These are phyloP conservation scores for Micromussa lordhowensis DNA, from an alignment of 92 coral and sea anemone species.

Conservation along the genomic window DNA sequence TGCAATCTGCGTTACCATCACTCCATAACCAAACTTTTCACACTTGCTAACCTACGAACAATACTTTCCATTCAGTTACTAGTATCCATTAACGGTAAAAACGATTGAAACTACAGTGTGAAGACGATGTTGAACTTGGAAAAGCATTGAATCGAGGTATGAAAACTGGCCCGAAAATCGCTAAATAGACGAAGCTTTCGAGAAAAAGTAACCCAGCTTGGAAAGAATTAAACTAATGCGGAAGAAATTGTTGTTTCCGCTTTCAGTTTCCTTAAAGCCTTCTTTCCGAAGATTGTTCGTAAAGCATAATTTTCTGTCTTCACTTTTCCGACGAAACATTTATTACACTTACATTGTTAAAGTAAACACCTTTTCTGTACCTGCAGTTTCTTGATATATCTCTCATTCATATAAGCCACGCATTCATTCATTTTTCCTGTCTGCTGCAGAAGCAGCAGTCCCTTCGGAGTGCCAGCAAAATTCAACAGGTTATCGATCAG, in stretches of 20 bases:
- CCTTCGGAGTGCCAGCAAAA: constrained; percentile 99
- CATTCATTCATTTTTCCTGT: constrained; percentile 97
- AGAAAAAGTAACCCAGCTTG: too few species aligned
- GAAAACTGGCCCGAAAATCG: too few species aligned
- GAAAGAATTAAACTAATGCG: too few species aligned
- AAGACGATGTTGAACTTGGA: too few species aligned
- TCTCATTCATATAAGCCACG: constrained; percentile 94
- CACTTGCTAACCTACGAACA: constrained; percentile 90
- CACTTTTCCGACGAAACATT: not conserved
- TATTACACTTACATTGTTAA: too few species aligned
- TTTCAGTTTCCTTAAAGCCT: too few species aligned
- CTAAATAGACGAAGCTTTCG: too few species aligned
- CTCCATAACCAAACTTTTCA: constrained; percentile 99
- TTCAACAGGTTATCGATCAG: constrained; percentile 94
- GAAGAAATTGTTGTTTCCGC: too few species aligned
- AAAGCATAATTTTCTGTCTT: not conserved
- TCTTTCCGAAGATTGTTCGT: too few species aligned
- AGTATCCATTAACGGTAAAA: not conserved
- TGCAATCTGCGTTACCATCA: constrained; percentile 97
- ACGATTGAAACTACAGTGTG: too few species aligned
- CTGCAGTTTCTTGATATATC: constrained; percentile 94
- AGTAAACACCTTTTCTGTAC: constrained; percentile 41
- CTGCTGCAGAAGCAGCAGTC: constrained; percentile 88
- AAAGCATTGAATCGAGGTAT: too few species aligned
- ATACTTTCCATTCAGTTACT: not conserved